Evolutionary conservation across 2,888 invertebrate genomes (phyloP), one percentile per base, ranked within the genome.

Genomic region (Ganaspis brasiliensis): DNA sequence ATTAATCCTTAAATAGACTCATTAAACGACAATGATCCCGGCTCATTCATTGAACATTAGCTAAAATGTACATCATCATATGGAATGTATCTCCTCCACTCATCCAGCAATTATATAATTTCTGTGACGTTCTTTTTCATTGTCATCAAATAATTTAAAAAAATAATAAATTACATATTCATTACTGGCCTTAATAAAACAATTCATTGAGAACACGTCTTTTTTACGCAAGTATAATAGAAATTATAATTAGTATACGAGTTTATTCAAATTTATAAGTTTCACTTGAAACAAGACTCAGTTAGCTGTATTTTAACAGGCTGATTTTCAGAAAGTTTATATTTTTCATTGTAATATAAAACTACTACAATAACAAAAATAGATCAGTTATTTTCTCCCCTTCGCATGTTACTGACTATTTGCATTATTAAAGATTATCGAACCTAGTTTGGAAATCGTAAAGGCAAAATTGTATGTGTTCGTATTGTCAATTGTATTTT

Each of bases 21-120:
- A 31, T 31, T 31, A 31, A 31, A 31, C 31, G 31, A n/a, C n/a
- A n/a, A n/a, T n/a, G n/a, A 31, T 31, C 31, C 6, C 31, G n/a
- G n/a, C 31, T 59, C 10, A 59, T 59, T 59, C 31, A 31, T 2
- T 3, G 6, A 59, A 31, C 26, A 59, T 59, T 57, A 57, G 26
- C 26, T 57, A 31, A 57, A 57, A 31, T 26, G 31, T 26, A 12
- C 14, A 24, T 26, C 57, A 26, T 26, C 57, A 59, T 14, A 31
- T n/a, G 26, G 57, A 59, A 59, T 59, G 26, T 59, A 59, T 59
- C 9, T 59, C 14, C 59, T 31, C 59, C 59, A 59, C 26, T 8
- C 59, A n/a, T 2, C 2, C 31, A 14, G 9, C 59, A 31, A n/a
- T 59, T 59, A 59, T 16, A 9, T n/a, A n/a, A 59, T 59, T 59